Percentiles rank a stretch among this genome's conserved stretches.
Conservation (phyloP, 37 sponge, comb jelly and placozoan species). For the Petrosia ficiformis region DNA sequence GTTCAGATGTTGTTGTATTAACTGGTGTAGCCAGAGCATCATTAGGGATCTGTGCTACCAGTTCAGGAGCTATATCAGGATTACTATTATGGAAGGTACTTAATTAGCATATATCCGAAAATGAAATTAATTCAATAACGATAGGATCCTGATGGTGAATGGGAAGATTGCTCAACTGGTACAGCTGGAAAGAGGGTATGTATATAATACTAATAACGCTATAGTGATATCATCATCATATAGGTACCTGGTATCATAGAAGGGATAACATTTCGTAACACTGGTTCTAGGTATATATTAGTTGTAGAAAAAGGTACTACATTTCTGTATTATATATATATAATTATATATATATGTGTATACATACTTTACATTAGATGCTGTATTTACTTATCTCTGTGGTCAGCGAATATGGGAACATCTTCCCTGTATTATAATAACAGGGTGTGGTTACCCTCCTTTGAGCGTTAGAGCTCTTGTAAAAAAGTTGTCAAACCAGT, state of each 20-base stretch:
- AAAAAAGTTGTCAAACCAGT: slow-evolving; percentile 45
- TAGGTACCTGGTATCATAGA: slow-evolving; percentile 85
- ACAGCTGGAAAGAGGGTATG: slow-evolving; percentile 53
- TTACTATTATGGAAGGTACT: slow-evolving; percentile 67
- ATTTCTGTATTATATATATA: too few species aligned
- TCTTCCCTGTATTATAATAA: slow-evolving; percentile 86
- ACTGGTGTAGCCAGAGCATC: slow-evolving; percentile 66
- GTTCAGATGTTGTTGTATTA: slow-evolving; percentile 80
- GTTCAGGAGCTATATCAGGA: slow-evolving; percentile 86
- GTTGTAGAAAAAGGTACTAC: slow-evolving; percentile 89
- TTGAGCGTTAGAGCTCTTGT: slow-evolving; percentile 83
- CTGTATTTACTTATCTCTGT: slow-evolving; percentile 91
- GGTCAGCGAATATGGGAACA: slow-evolving; percentile 89
- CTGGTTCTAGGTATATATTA: slow-evolving; percentile 90
- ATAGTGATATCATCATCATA: background rate
- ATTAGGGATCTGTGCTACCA: slow-evolving; percentile 83
- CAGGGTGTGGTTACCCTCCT: slow-evolving; percentile 95
- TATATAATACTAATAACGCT: background rate
- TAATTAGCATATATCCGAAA: background rate
- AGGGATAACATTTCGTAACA: slow-evolving; percentile 31
- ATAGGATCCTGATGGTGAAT: slow-evolving; percentile 31
- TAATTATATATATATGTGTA: background rate
- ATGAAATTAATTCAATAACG: background rate
- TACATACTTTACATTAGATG: slow-evolving; percentile 50
- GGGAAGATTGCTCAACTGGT: slow-evolving; percentile 64